A percentile compares a stretch with the other conserved stretches of the same genome.
Conservation (phyloP, 2,113 vertebrate species). For the Periophthalmodon schlosseri region DNA sequence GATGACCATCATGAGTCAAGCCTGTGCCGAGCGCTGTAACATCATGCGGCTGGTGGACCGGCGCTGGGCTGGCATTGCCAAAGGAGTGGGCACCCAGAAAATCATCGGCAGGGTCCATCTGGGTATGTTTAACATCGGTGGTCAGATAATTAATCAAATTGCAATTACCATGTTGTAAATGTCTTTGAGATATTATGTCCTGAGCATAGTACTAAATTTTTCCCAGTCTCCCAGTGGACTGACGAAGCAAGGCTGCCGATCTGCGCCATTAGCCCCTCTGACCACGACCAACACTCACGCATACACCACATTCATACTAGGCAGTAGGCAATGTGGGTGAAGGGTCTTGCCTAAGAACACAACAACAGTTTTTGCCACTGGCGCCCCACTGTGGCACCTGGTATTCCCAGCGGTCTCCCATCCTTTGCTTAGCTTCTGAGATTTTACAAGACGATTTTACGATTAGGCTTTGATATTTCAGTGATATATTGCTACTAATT, state of each 20-base stretch:
- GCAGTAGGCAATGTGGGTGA: too few species aligned
- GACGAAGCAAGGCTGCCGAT: too few species aligned
- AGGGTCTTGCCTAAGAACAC: too few species aligned
- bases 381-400: too few species aligned
- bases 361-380: too few species aligned
- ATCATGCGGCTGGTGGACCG: slow-evolving; percentile 98
- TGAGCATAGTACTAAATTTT: neutral
- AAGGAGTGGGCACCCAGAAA: slow-evolving; percentile 97
- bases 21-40: slow-evolving; percentile 96
- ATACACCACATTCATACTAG: too few species aligned
- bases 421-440: too few species aligned
- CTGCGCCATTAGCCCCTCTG: too few species aligned
- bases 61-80: slow-evolving; percentile 96
- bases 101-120: slow-evolving; percentile 97
- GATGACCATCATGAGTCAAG: slow-evolving; percentile 99
- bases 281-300: too few species aligned
- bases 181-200: neutral
- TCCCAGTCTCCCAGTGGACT: neutral
- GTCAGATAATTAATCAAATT: neutral
- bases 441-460: too few species aligned
- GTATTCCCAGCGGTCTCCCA: too few species aligned
- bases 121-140: slow-evolving; percentile 73
- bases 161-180: neutral
- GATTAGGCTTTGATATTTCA: neutral
- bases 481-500: neutral